Evolutionary conservation across 2,113 vertebrate species (phyloP), one percentile per base, ranked within the genome.

Genomic region (Plecotus auritus): DNA sequence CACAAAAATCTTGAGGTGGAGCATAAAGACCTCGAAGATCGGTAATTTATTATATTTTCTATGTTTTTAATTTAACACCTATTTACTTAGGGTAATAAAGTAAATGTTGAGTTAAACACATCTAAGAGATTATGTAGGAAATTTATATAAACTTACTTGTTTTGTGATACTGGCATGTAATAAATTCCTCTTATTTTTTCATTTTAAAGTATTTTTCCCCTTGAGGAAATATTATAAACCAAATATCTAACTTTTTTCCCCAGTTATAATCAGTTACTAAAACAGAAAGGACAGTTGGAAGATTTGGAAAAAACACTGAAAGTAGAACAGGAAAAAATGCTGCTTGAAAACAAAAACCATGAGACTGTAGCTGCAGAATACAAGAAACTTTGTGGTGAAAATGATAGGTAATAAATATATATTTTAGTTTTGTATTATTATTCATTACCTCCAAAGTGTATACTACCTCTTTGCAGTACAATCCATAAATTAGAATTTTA

Each of bases 1-100:
- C 99, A 99, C 98, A 99, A 99, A 97, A 99, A 98, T 97, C 98
- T 99, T 97, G 99, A 99, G 96, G 97, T 99, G 96, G 99, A 99
- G 96, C 99, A 99, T 98, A 98, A 99, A 91, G 99, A 99, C 93
- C 98, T 99, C 92, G 99, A 99, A 98, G 99, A 99, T 93, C 99
- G 99, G 99, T 99, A 97, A 97, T 35, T 84, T 7, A 45, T 82
- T 56, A 69, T 88, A 61, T 85, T 35, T 56, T 73, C 51, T 83
- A 8, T 37, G 7, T 72, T 42, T 17, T 72, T 22, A 70, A 90
- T 56, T 18, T 40, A 76, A 92, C 97, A 93, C 35, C 42, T 86
- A 5, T 54, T 32, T 0, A 0, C 37, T 90, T 56, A 45, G 69
- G 28, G 10, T 64, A 89, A 35, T 45, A 22, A 82, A 88, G 84